Base-by-base conservation (phyloP, 1,140 invertebrate species). In the Drosophila hydei region DNA sequence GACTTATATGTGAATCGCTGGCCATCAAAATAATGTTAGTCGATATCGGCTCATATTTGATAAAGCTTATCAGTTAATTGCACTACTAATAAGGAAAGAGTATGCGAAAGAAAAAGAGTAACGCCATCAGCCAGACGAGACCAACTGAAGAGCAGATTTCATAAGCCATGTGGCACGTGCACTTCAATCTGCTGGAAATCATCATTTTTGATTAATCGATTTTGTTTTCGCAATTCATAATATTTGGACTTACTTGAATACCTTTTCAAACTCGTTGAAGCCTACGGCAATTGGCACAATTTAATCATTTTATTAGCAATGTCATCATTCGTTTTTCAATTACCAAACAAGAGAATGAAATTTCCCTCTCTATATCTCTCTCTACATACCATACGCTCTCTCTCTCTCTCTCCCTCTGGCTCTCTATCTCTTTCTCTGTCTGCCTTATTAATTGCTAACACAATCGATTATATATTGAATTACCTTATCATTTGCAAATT, bases 1-100 rank as follows among this genome's bases (percentile, higher is more conserved):
- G 69, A 16, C 33, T 74, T 81, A 74, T 81, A 81, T 81, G 70
- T 38, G 11, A 65, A 61, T 42, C 16, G 25, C 55, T 6, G 19
- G 62, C 30, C 23, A 18, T 21, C 27, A 21, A 47, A 38, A 16
- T 51, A 47, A 63, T 45, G 38, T 52, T 48, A 47, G 54, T 33
- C 40, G 47, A 60, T 72, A 72, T 72, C 63, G 69, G 45, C 2
- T 40, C 16, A 16, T 52, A 21, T 33, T 45, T 67, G 69, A 72
- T 72, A 59, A 27, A 59, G 23, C 45, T 72, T 72, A 72, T 72
- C 69, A 72, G 48, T 52, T 59, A 60, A 67, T 67, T 65, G 63
- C 54, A 40, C 55, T 47, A 52, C 54, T 65, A 59, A 59, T 65
- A 54, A 30, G 48, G n/a, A 38, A 54, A 59, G 54, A 67, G 54